Conservation (phyloP, 1,140 invertebrate genomes). For the Trachymyrmex septentrionalis region DNA sequence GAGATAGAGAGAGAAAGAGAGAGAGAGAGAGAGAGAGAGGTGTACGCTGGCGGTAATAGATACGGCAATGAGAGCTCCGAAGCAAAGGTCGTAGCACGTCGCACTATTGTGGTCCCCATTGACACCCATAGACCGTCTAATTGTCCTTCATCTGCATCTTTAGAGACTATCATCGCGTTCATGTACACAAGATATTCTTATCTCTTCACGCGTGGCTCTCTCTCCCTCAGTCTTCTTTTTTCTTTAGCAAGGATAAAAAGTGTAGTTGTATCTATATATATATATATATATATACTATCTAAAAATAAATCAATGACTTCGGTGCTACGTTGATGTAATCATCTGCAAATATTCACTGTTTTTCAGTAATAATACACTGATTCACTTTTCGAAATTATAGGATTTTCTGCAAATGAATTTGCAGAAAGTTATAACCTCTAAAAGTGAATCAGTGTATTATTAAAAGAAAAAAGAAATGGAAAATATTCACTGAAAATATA, state of each 20-base stretch:
- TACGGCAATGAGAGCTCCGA: conserved; percentile 72
- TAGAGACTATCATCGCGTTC: conserved; percentile 48
- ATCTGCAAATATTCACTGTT: too few species aligned
- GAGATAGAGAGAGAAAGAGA: not conserved
- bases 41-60: conserved; percentile 66
- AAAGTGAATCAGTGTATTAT: too few species aligned
- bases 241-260: not conserved
- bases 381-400: too few species aligned
- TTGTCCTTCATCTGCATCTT: conserved; percentile 67
- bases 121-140: conserved; percentile 72
- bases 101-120: conserved; percentile 70
- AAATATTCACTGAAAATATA: too few species aligned
- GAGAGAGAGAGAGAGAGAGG: conserved; percentile 25
- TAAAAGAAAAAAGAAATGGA: too few species aligned
- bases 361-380: too few species aligned
- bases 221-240: not conserved
- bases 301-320: too few species aligned
- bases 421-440: too few species aligned
- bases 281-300: too few species aligned
- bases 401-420: too few species aligned
- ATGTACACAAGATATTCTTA: not conserved
- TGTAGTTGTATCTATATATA: not conserved
- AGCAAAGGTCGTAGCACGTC: conserved; percentile 68
- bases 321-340: too few species aligned
- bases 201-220: not conserved